These are phyloP conservation scores for Lucifuga dentata DNA, from an alignment of 2,113 vertebrate genomes.

Conservation along the genomic window DNA sequence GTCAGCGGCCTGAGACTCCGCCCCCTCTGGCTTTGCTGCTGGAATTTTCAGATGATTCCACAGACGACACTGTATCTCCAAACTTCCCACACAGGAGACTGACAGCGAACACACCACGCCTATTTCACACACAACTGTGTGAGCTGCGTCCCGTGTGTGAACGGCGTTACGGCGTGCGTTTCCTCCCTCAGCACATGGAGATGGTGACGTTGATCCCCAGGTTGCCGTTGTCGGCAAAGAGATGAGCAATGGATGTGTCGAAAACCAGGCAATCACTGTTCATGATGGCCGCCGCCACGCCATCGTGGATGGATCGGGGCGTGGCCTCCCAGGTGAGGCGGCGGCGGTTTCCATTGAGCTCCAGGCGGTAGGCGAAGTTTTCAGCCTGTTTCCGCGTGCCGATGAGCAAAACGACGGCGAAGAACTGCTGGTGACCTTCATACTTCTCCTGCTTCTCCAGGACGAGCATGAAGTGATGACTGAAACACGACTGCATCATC, in stretches of 20 bases:
- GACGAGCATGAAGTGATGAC: constrained; percentile 86
- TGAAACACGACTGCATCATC: constrained; percentile 87
- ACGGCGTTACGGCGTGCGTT: no score
- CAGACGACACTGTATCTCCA: no score
- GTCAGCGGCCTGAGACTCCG: no score
- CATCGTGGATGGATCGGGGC: constrained; percentile 84
- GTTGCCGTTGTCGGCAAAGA: constrained; percentile 84
- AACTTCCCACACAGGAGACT: no score
- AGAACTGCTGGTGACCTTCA: constrained; percentile 85
- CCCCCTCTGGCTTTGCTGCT: no score
- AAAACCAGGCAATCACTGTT: constrained; percentile 86
- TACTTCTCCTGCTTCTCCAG: constrained; percentile 86
- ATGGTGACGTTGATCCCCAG: constrained; percentile 86
- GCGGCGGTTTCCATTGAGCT: constrained; percentile 83
- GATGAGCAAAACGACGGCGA: constrained; percentile 84
- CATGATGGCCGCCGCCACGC: constrained; percentile 82
- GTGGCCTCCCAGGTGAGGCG: constrained; percentile 86
- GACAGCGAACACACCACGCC: no score
- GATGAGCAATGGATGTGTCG: constrained; percentile 83
- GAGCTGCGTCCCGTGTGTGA: no score
- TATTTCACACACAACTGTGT: no score
- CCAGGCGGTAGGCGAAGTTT: constrained; percentile 85
- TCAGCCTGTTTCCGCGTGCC: constrained; percentile 84
- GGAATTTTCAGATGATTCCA: no score
- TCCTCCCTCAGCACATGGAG: constrained; percentile 82